These are phyloP conservation scores for Forficula auricularia DNA, from an alignment of 1,140 invertebrate genomes.

Conservation along the genomic window DNA sequence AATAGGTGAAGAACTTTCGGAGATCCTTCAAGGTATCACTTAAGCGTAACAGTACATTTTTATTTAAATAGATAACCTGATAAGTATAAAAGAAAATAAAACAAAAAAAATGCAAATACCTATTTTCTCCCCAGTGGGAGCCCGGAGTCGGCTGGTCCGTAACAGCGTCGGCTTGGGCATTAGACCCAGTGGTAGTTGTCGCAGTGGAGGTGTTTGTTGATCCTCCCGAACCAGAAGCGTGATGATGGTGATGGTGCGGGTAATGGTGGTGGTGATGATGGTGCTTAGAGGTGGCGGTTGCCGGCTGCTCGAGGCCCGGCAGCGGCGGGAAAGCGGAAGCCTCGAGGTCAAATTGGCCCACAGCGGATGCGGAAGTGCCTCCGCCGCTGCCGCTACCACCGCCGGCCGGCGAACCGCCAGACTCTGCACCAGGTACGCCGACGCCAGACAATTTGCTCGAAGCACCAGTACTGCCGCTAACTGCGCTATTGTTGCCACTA, in stretches of 20 bases:
- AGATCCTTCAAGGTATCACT: too few species aligned
- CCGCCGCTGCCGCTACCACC: conserved; percentile 19
- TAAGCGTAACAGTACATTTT: too few species aligned
- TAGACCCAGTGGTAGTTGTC: not conserved
- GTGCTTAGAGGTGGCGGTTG: conserved; percentile 22
- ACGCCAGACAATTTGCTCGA: conserved; percentile 14
- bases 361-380: conserved; percentile 7
- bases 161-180: not conserved
- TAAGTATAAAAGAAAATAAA: too few species aligned
- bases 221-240: not conserved
- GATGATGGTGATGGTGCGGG: not conserved
- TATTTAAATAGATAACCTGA: too few species aligned
- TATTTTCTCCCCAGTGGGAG: conserved; percentile 28
- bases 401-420: conserved; percentile 9
- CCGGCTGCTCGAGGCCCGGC: conserved; percentile 35
- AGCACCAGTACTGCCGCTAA: conserved; percentile 18
- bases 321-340: conserved; percentile 66
- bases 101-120: too few species aligned
- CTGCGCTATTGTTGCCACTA: conserved; percentile 25
- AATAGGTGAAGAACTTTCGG: too few species aligned
- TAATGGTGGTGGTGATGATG: conserved; percentile 8
- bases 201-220: not conserved
- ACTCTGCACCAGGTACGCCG: conserved; percentile 1
- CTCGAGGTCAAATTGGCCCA: conserved; percentile 53
- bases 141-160: conserved; percentile 10